Evolutionary conservation across 2,113 vertebrate genomes (phyloP).

Genomic region (Jaculus jaculus): DNA sequence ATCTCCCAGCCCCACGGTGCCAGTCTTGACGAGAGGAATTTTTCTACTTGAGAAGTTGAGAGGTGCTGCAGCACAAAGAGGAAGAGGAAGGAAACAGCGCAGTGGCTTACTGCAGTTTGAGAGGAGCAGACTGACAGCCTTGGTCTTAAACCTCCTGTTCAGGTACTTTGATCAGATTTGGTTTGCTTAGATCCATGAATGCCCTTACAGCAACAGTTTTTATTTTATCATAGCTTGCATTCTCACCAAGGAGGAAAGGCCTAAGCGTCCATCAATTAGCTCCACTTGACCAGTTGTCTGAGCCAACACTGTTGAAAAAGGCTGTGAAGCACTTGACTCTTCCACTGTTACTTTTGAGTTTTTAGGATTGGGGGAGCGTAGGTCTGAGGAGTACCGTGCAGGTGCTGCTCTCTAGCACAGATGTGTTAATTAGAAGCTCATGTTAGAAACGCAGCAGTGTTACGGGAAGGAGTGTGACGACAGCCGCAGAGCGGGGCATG

Average conservation of each 20-base stretch:
- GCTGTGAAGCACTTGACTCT: not conserved
- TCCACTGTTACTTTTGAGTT: slow-evolving; percentile 51
- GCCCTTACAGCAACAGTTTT: not conserved
- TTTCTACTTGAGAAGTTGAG: slow-evolving; percentile 39
- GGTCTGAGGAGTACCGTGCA: slow-evolving; percentile 38
- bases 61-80: not conserved
- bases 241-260: slow-evolving; percentile 67
- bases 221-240: slow-evolving; percentile 63
- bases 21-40: not conserved
- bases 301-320: slow-evolving; percentile 64
- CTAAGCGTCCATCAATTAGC: slow-evolving; percentile 61
- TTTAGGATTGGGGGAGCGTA: not conserved
- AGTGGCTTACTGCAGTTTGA: not conserved
- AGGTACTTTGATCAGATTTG: slow-evolving; percentile 40
- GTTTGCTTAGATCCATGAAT: slow-evolving; percentile 42
- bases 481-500: slow-evolving; percentile 72
- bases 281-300: slow-evolving; percentile 53
- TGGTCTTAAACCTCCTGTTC: not conserved
- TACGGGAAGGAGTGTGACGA: slow-evolving; percentile 61
- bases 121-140: not conserved
- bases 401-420: slow-evolving; percentile 40
- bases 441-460: slow-evolving; percentile 72
- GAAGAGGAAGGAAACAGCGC: not conserved
- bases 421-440: slow-evolving; percentile 72
- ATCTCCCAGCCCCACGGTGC: not conserved